Evolutionary conservation across 2,797 vertebrate species (phyloP), one percentile per base, ranked within the genome.

Genomic region (Caiman crocodilus): DNA sequence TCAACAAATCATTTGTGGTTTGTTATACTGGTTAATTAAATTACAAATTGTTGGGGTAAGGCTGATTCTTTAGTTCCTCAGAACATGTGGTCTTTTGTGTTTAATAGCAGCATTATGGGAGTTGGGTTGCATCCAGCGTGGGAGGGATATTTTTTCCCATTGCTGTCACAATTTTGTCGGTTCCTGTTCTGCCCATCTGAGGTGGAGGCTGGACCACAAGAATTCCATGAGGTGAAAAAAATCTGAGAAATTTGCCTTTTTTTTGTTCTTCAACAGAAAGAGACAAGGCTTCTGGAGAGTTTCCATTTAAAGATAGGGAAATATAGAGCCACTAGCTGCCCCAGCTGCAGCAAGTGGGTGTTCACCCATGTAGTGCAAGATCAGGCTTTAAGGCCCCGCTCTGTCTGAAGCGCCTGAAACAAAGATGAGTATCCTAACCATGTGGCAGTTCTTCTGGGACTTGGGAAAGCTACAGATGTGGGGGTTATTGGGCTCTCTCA

Each of bases 121-220:
- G 76, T 1, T 35, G 75, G 79, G 77, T 42, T 82, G 32, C 55
- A 82, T 87, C 79, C 75, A 10, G 0, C 3, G 3, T 57, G 57
- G 76, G 74, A 83, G 18, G 30, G 25, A 18, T n/a, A 28, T 25
- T 71, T 4, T 25, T 56, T 14, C 18, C 11, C 67, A 35, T 55
- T 94, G 84, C 88, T 14, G 42, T 84, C 88, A 94, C 82, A 94
- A 75, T 86, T 92, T 89, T 85, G 67, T 88, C 95, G 96, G 96
- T 57, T 95, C 94, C 89, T 65, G 87, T 30, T 96, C 95, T 84
- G 93, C 82, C 74, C 95, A 93, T 96, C 96, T 95, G 91, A 86
- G 82, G 10, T 1, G 1, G 64, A 64, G 84, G 58, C 0, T 11
- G 82, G 88, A 96, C 94, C 96, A 90, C 94, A 79, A 92, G 87